Conservation (phyloP, 1,140 invertebrate genomes). For the Cydia splendana region DNA sequence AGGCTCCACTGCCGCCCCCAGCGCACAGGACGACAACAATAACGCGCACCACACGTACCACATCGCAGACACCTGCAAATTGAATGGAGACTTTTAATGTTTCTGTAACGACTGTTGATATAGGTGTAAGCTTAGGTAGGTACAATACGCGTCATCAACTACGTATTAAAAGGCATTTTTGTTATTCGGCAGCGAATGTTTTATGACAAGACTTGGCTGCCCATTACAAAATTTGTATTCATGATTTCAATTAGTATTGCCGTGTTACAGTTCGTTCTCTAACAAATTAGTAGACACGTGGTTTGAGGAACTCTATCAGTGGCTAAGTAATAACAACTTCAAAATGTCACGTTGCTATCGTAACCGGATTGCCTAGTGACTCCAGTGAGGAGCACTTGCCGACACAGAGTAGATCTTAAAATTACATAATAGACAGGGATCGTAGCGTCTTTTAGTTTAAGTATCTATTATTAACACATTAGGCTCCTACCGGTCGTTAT, state of each 20-base stretch:
- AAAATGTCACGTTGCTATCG: slow-evolving; percentile 11
- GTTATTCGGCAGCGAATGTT: background rate
- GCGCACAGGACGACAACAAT: slow-evolving; percentile 70
- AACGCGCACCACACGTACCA: slow-evolving; percentile 72
- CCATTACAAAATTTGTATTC: too few species aligned
- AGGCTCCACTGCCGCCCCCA: slow-evolving; percentile 54
- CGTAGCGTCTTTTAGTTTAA: background rate
- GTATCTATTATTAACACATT: background rate
- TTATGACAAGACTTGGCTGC: too few species aligned
- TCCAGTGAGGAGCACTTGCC: background rate
- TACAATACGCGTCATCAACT: slow-evolving; percentile 17
- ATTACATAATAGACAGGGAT: slow-evolving; percentile 1
- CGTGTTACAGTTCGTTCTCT: background rate
- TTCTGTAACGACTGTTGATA: slow-evolving; percentile 12
- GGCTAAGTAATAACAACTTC: background rate
- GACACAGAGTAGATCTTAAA: background rate
- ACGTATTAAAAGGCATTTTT: background rate
- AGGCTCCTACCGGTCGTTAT: slow-evolving; percentile 19
- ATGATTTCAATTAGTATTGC: background rate
- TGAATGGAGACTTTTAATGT: slow-evolving; percentile 33
- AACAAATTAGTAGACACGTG: background rate
- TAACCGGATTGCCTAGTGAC: background rate
- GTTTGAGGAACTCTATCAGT: background rate
- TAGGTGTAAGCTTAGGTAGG: slow-evolving; percentile 1
- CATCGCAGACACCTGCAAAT: slow-evolving; percentile 73